Evolutionary conservation across 1,140 invertebrate genomes (phyloP), one percentile per base, ranked within the genome.

Genomic region (Caenorhabditis remanei): DNA sequence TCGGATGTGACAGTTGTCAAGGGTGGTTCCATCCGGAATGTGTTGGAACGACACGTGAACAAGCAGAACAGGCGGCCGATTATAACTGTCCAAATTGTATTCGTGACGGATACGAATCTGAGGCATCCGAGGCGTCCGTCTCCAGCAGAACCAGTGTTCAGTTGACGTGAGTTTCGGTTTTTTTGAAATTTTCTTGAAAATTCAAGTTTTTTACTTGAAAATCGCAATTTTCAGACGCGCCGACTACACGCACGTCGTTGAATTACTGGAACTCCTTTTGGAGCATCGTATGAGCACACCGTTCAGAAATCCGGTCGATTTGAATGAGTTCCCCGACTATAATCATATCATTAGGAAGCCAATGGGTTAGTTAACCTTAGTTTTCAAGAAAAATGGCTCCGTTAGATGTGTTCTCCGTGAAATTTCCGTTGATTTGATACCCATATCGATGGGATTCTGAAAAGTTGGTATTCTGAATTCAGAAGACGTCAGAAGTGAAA

Each of bases 1-100:
- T 99, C 91, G 98, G 97, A 90, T 99, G 98, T 93, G 98, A 99
- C 93, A 95, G 95, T 82, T 99, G 98, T 94, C 96, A 99, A 93
- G 97, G 98, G 93, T 99, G 98, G 98, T 99, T 99, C 93, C 98
- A 99, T 93, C 97, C 97, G 6, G 94, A 96, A 83, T 99, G 98
- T 93, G 97, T 99, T 11, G 97, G 97, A 14, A 97, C 99, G 90
- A 94, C 98, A 48, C 71, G 71, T 14, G 71, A n/a, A 21, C 40
- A 48, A 4, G 85, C 87, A 16, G 97, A 98, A 93, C 97, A 96
- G 8, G 96, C 97, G 91, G 96, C 96, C 90, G 96, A 97, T 90
- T 99, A 99, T 91, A 95, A 97, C 87, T 99, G 98, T 94, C 97
- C 97, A 0, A 96, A 96, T 92, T 99, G 98, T 94, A 96, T 97